Percentiles rank a stretch among this genome's conserved stretches.
Evolutionary conservation across 2,113 vertebrate genomes (phyloP).

Genomic region (Ranitomeya variabilis): DNA sequence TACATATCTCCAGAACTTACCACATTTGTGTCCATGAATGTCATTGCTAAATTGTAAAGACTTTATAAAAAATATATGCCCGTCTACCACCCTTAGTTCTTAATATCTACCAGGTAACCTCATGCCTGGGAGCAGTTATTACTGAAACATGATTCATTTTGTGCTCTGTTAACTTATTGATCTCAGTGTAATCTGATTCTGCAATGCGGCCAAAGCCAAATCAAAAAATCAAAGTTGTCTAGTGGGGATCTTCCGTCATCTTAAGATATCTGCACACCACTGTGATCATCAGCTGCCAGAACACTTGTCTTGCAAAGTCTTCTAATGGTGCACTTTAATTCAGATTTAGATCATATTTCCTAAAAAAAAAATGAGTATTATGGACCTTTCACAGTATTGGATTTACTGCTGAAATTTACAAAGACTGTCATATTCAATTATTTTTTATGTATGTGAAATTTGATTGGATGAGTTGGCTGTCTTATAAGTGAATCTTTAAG

Average conservation of each 20-base stretch:
- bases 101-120: background rate
- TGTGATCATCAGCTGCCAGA: background rate
- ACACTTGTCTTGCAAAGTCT: background rate
- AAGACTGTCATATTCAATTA: too few relatives aligned
- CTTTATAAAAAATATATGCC: background rate
- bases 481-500: too few relatives aligned
- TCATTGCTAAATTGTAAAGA: background rate
- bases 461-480: too few relatives aligned
- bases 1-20: background rate
- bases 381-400: too few relatives aligned
- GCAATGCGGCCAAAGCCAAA: constrained; percentile 6
- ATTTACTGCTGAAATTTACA: too few relatives aligned
- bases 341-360: too few relatives aligned
- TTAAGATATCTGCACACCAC: background rate
- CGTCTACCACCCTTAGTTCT: background rate
- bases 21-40: background rate
- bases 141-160: constrained; percentile 36
- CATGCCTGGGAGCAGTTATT: constrained; percentile 35
- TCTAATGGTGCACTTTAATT: background rate
- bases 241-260: background rate
- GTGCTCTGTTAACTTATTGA: constrained; percentile 48
- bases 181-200: constrained; percentile 29
- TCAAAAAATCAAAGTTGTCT: background rate
- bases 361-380: too few relatives aligned
- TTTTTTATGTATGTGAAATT: too few relatives aligned